Evolutionary conservation across 2,888 invertebrate genomes (phyloP).

Genomic region (Troglohyphantes excavatus): DNA sequence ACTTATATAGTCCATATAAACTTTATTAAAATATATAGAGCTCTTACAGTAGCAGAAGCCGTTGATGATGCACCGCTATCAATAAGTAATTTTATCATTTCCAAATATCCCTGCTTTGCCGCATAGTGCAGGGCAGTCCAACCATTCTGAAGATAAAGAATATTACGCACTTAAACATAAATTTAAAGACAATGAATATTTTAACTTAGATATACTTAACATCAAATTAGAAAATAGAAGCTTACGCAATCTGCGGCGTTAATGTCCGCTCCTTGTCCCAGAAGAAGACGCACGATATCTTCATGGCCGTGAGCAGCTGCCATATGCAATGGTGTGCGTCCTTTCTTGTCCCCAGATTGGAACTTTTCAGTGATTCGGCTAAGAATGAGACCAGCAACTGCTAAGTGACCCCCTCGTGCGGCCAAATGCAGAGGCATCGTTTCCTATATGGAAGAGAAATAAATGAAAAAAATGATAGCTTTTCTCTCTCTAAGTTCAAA

Average conservation of each 20-base stretch:
- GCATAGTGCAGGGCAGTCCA: conserved; percentile 98
- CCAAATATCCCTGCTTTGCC: conserved; percentile 95
- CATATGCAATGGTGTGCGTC: conserved; percentile 97
- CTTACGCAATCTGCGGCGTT: conserved; percentile 94
- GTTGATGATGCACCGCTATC: conserved; percentile 98
- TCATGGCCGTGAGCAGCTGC: conserved; percentile 98
- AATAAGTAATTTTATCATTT: conserved; percentile 95
- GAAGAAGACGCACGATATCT: conserved; percentile 98
- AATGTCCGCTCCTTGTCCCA: conserved; percentile 99
- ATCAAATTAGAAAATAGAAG: no score
- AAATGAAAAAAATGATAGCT: no score
- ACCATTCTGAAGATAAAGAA: conserved; percentile 86
- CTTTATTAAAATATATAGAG: neutral
- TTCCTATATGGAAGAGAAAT: conserved; percentile 86
- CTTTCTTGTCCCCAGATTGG: conserved; percentile 94
- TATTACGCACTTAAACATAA: neutral
- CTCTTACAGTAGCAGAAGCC: conserved; percentile 90
- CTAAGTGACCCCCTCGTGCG: conserved; percentile 98
- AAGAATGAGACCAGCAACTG: conserved; percentile 97
- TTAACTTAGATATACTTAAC: no score
- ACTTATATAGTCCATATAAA: neutral
- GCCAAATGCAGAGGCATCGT: conserved; percentile 98
- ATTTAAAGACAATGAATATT: no score
- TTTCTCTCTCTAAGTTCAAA: no score
- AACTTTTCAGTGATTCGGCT: conserved; percentile 97